Base-by-base conservation (phyloP, 2,888 invertebrate species). In the Synanthedon tipuliformis region DNA sequence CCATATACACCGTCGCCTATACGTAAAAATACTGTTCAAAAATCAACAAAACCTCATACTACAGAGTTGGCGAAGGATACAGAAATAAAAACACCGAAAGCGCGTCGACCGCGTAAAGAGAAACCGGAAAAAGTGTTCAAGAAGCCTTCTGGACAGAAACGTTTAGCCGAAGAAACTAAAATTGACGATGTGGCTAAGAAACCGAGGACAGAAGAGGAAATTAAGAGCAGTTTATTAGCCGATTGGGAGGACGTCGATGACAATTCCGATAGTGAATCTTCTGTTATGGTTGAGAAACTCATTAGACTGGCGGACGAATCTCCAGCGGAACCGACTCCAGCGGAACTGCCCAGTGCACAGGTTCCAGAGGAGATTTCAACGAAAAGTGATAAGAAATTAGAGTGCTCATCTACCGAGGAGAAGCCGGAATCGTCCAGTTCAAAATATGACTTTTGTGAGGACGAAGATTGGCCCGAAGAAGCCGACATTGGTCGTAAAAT, bases 381-480 rank as follows among this genome's bases (percentile, higher is more conserved):
- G 40, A 60, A 65, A 16, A 52, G 61, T 51, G 81, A 81, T 55
- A 76, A 74, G 57, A 78, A 73, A 59, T 45, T 64, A 1, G 71
- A 72, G 40, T 71, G 68, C 50, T 56, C 63, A 48, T 60, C 66
- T 12, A 48, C 60, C 40, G 59, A 62, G 50, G 84, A 83, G 64
- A 77, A 88, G 75, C 75, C 88, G 59, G 79, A 88, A 61, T 75
- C 85, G 15, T 75, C 82, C 1, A 82, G 78, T 60, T 92, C 93
- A 0, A 94, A 94, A 70, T 95, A 94, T 69, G 94, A 95, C 73
- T 94, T 94, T 70, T 91, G 92, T 60, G 93, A 94, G 57, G 93
- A 93, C 60, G 91, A 93, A 68, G 90, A 88, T 64, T 87, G 89
- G 84, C 85, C 88, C 11, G 79, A 89, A 54, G 89, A 89, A 64